phyloP scores from a whole-genome alignment of 1,140 invertebrate species.

The Achroia grisella region DNA sequence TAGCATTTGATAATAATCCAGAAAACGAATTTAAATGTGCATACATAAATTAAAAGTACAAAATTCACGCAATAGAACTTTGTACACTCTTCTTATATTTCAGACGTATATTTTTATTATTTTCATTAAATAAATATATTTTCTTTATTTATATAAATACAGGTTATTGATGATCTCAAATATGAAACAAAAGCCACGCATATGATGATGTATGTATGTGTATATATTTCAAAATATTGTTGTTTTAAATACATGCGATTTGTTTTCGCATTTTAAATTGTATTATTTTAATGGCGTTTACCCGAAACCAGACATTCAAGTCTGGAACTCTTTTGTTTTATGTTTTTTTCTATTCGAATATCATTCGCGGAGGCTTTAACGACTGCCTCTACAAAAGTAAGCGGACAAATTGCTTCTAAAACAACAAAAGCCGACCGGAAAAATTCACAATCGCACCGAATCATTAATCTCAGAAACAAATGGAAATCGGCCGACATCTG shows the following conservation, averaged over 20 bases:
- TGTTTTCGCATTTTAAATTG: background rate
- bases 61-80: no score
- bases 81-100: no score
- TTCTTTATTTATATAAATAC: no score
- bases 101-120: no score
- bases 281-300: slow-evolving; percentile 4
- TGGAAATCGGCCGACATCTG: slow-evolving; percentile 73
- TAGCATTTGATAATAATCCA: no score
- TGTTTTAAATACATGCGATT: no score
- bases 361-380: slow-evolving; percentile 63
- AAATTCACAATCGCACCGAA: slow-evolving; percentile 72
- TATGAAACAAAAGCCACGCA: background rate
- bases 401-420: slow-evolving; percentile 73
- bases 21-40: no score
- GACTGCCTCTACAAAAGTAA: slow-evolving; percentile 67
- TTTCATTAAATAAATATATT: no score
- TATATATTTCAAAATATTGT: no score
- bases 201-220: no score
- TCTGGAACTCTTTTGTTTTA: slow-evolving; percentile 29
- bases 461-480: slow-evolving; percentile 74
- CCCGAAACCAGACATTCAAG: background rate
- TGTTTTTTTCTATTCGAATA: slow-evolving; percentile 49
- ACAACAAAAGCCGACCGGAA: slow-evolving; percentile 72
- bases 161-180: no score
- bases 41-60: no score